Percentiles rank a stretch among this genome's conserved stretches.
Evolutionary conservation across 92 coral and sea anemone species (phyloP).

Genomic region (Paragorgia papillata): DNA sequence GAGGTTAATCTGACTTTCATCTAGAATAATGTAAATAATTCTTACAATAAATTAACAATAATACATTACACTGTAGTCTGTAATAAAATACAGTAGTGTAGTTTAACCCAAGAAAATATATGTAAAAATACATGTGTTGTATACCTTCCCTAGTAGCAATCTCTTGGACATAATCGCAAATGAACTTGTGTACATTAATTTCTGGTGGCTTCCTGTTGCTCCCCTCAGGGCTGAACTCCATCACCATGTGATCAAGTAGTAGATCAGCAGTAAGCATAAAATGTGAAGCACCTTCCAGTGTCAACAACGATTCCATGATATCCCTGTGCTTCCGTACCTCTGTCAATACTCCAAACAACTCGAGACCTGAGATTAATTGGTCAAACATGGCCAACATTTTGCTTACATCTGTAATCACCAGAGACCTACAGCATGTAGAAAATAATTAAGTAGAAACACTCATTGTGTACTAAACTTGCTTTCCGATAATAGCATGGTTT

Average conservation of each 20-base stretch:
- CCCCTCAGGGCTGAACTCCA: slow-evolving; percentile 33
- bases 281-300: slow-evolving; percentile 7
- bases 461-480: too few relatives aligned
- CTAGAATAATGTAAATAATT: too few relatives aligned
- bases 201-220: too few relatives aligned
- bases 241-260: slow-evolving; percentile 4
- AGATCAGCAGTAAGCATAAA: slow-evolving; percentile 15
- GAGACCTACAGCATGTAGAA: slow-evolving; percentile 14
- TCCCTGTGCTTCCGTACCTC: slow-evolving; percentile 18
- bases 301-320: slow-evolving; percentile 21
- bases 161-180: slow-evolving; percentile 24
- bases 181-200: slow-evolving; percentile 16
- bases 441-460: too few relatives aligned
- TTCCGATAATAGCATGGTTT: too few relatives aligned
- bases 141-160: slow-evolving; percentile 4
- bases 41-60: too few relatives aligned
- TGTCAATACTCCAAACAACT: slow-evolving; percentile 10
- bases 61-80: too few relatives aligned
- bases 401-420: slow-evolving; percentile 22
- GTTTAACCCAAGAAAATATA: too few relatives aligned
- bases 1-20: too few relatives aligned
- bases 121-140: too few relatives aligned
- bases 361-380: slow-evolving; percentile 12
- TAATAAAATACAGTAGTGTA: too few relatives aligned
- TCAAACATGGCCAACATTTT: slow-evolving; percentile 27